Percentiles rank a stretch among this genome's conserved stretches.
These are phyloP conservation scores for Chalcis sispes DNA, from an alignment of 2,888 invertebrate species.

Conservation along the genomic window DNA sequence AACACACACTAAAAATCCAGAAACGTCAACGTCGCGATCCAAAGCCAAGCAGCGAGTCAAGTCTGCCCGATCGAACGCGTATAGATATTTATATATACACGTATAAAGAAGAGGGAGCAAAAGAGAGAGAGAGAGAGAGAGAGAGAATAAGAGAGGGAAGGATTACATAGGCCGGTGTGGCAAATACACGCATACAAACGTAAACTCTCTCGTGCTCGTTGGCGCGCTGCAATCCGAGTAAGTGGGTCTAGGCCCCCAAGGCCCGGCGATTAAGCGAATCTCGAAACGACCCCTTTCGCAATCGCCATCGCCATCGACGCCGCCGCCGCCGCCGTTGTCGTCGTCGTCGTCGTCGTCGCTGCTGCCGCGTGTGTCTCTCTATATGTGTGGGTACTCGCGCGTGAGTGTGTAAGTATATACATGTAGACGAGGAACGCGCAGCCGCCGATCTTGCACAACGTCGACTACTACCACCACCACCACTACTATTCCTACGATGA, in stretches of 20 bases:
- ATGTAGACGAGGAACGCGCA: not conserved
- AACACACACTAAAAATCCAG: too few species aligned
- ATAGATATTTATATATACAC: too few species aligned
- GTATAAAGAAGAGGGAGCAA: not conserved
- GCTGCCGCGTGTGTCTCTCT: not conserved
- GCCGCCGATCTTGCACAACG: constrained; percentile 40
- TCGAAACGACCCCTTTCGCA: constrained; percentile 71
- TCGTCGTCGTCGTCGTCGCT: not conserved
- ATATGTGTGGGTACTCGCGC: not conserved
- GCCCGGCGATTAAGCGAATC: constrained; percentile 72
- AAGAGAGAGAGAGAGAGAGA: not conserved
- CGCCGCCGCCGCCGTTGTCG: constrained; percentile 27
- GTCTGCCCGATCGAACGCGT: not conserved
- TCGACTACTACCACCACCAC: constrained; percentile 1
- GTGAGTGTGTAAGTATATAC: not conserved
- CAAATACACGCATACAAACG: not conserved
- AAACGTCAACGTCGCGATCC: too few species aligned
- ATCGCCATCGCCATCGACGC: constrained; percentile 65
- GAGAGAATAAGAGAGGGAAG: not conserved
- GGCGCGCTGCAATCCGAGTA: constrained; percentile 53
- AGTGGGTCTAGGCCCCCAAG: constrained; percentile 73
- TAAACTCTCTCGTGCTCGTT: constrained; percentile 27
- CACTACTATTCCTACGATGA: too few species aligned
- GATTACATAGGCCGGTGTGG: constrained; percentile 1
- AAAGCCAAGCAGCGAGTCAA: too few species aligned